Base-by-base conservation (phyloP, 2,888 invertebrate genomes). In the Limnephilus lunatus region DNA sequence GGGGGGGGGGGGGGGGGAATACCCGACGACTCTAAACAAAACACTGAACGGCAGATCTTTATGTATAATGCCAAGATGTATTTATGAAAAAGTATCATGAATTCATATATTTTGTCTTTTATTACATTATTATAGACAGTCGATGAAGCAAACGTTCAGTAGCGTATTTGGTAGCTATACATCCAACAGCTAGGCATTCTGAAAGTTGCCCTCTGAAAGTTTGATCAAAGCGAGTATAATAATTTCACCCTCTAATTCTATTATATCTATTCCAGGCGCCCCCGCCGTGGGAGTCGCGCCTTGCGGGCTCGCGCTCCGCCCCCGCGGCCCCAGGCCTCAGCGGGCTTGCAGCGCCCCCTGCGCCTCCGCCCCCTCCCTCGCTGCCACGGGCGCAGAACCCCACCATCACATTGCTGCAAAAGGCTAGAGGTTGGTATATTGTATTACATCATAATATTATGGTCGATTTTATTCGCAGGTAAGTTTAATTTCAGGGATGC, bases 321-420 rank as follows among this genome's bases (percentile, higher is more conserved):
- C 92, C 93, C 81, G 93, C 2, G 94, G 93, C 93, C 93, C 85
- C 93, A 93, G 94, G 87, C 94, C 94, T 92, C 94, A 94, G 94
- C 94, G 94, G 93, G 91, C 89, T 81, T 93, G 94, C 94, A 94
- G 92, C 94, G 96, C 94, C 96, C 96, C 85, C 97, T 96, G 80
- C 97, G 97, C 94, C 96, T 96, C 85, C 97, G 96, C 96, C 94
- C 95, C 96, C 86, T 96, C 96, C 94, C 94, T 92, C 97, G 96
- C 94, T 96, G 90, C 98, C 98, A 4, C 96, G 97, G 94, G 98
- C 98, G 2, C 98, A 98, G 95, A 98, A 98, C 95, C 98, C 98
- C 0, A 98, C 98, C 11, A 98, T 98, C 94, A 98, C 98, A 1
- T 96, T 98, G 82, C 96, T 98, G 93, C 98, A 98, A 95, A 98